Evolutionary conservation across 2,113 vertebrate species (phyloP).

Genomic region (Odobenus rosmarus): DNA sequence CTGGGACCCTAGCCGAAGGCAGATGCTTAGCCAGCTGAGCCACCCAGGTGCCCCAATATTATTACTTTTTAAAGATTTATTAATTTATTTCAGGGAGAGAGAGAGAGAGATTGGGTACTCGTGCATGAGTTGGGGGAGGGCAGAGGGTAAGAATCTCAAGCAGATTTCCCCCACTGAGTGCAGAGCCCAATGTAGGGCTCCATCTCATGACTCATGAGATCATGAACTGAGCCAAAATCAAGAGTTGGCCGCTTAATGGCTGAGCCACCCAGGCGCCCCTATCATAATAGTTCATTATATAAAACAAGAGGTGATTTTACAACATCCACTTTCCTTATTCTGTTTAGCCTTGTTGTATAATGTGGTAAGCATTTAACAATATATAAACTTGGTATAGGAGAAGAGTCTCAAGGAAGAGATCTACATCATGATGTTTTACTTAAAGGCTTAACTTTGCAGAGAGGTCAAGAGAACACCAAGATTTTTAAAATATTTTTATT

Average conservation of each 20-base stretch:
- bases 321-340: constrained; percentile 48
- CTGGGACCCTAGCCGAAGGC: no score
- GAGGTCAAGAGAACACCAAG: not conserved
- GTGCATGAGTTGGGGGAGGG: not conserved
- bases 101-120: not conserved
- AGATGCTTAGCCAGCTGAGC: not conserved
- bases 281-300: constrained; percentile 56
- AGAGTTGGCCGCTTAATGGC: not conserved
- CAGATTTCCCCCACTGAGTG: not conserved
- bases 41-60: not conserved
- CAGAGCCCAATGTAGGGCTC: not conserved
- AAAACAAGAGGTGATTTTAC: constrained; percentile 62
- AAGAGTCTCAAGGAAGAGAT: not conserved
- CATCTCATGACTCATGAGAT: not conserved
- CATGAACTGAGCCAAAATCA: not conserved
- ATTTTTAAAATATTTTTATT: not conserved
- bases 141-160: not conserved
- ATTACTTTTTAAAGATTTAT: not conserved
- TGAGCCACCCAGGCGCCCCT: not conserved
- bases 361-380: not conserved
- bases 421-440: not conserved
- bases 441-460: not conserved
- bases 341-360: not conserved
- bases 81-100: not conserved
- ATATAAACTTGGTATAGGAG: not conserved